Evolutionary conservation across 1,140 invertebrate species (phyloP).

Genomic region (Macrosteles quadrilineatus): DNA sequence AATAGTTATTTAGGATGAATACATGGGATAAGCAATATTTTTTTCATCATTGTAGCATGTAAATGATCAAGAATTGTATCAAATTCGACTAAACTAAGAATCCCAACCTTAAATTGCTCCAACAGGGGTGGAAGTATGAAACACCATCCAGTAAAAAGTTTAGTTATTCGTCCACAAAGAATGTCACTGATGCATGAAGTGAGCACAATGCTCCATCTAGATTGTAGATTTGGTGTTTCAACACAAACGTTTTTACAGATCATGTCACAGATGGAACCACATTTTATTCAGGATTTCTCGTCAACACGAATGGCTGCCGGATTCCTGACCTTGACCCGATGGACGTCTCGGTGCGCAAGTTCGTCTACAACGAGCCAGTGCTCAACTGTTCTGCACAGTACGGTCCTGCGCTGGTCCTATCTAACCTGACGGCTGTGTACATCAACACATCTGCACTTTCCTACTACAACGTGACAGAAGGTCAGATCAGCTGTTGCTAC

Average conservation of each 20-base stretch:
- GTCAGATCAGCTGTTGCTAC: slow-evolving; percentile 41
- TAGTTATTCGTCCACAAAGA: no score
- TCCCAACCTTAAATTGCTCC: slow-evolving; percentile 36
- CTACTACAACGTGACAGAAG: slow-evolving; percentile 33
- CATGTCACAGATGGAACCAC: background rate
- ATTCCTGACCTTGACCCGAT: slow-evolving; percentile 76
- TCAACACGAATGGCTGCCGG: slow-evolving; percentile 60
- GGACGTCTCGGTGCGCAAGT: slow-evolving; percentile 52
- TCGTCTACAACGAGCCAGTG: slow-evolving; percentile 12
- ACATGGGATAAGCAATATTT: no score
- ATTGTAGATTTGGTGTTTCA: background rate
- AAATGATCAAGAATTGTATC: no score
- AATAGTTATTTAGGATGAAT: no score
- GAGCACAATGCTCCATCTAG: no score
- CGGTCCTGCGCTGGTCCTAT: slow-evolving; percentile 35
- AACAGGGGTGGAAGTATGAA: background rate
- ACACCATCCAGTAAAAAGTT: slow-evolving; percentile 16
- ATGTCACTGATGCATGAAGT: no score
- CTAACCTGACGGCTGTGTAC: slow-evolving; percentile 39
- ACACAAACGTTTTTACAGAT: background rate
- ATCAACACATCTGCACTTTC: slow-evolving; percentile 32
- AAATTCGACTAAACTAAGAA: slow-evolving; percentile 58
- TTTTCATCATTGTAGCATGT: no score
- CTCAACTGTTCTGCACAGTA: slow-evolving; percentile 31
- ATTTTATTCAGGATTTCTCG: slow-evolving; percentile 10